Evolutionary conservation across 2,888 invertebrate genomes (phyloP), one percentile per base, ranked within the genome.

Genomic region (Doris montereyensis): DNA sequence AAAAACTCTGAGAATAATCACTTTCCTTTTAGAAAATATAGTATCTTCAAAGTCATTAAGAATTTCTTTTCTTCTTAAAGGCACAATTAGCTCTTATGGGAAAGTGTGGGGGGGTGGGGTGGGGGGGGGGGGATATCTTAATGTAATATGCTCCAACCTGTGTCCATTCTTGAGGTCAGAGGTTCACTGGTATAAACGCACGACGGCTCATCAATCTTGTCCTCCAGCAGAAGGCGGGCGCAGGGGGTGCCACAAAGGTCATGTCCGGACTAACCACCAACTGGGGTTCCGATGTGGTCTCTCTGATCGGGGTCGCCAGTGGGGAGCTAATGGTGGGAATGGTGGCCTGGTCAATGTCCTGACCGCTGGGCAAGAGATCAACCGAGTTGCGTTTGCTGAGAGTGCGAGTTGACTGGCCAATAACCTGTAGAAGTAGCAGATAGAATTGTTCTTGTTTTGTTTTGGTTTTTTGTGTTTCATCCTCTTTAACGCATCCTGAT

Each of bases 211-310:
- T 79, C 79, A 24, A 79, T 76, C 35, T 79, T 75, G 60, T 79
- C 79, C 71, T 79, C 79, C 58, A 79, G 75, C n/a, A 71, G 34
- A 2, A 79, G 76, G 10, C 79, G 26, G 79, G 79, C 28, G 79
- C 79, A 71, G 79, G 79, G 1, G 79, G 76, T 4, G 76, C 79
- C 35, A 79, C 76, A 62, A 76, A 79, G 2, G 79, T 76, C 79
- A 79, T 79, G 65, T 79, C 79, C 3, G 79, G 76, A 52, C 76
- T 79, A 30, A 76, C 79, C 5, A 76, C 71, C 76, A 89, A 82
- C 32, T 87, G 87, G 0, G 90, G 89, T 81, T 89, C 89, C 34
- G 90, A 90, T 80, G 85, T 87, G 17, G 88, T 81, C 77, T 87
- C 87, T 26, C 86, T 78, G 26, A 87, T 83, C 60, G 87, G 85